Evolutionary conservation across 1,140 invertebrate genomes (phyloP).

Genomic region (Hyposmocoma kahamanoa): DNA sequence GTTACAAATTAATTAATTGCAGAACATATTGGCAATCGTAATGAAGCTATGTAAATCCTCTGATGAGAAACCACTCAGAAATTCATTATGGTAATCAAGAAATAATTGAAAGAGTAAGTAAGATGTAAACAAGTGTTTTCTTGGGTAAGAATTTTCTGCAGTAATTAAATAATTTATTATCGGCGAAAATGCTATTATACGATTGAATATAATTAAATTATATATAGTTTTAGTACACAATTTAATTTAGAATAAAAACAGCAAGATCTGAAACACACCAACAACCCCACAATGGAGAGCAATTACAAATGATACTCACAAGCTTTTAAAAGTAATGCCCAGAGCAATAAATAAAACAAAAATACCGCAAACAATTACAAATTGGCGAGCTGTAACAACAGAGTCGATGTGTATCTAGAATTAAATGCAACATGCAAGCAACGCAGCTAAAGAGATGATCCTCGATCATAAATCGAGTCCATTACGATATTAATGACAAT

Average conservation of each 20-base stretch:
- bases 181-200: no score
- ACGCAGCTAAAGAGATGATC: slow-evolving; percentile 41
- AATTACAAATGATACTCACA: background rate
- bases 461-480: slow-evolving; percentile 43
- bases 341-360: slow-evolving; percentile 8
- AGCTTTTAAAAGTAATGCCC: slow-evolving; percentile 1
- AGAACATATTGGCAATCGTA: slow-evolving; percentile 9
- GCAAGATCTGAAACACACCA: no score
- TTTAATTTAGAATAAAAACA: no score
- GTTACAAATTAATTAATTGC: slow-evolving; percentile 18
- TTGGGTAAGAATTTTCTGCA: no score
- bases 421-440: slow-evolving; percentile 30
- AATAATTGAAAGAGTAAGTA: slow-evolving; percentile 8
- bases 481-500: slow-evolving; percentile 55
- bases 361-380: slow-evolving; percentile 26
- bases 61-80: background rate
- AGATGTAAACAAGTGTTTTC: slow-evolving; percentile 19
- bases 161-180: no score
- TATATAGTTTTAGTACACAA: no score
- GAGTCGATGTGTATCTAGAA: slow-evolving; percentile 22
- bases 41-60: slow-evolving; percentile 6
- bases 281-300: slow-evolving; percentile 1
- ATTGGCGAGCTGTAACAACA: slow-evolving; percentile 22
- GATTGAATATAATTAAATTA: no score
- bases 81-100: background rate